Percentiles rank a stretch among this genome's conserved stretches.
phyloP scores from a whole-genome alignment of 1,140 invertebrate species.

The Calliphora vicina region DNA sequence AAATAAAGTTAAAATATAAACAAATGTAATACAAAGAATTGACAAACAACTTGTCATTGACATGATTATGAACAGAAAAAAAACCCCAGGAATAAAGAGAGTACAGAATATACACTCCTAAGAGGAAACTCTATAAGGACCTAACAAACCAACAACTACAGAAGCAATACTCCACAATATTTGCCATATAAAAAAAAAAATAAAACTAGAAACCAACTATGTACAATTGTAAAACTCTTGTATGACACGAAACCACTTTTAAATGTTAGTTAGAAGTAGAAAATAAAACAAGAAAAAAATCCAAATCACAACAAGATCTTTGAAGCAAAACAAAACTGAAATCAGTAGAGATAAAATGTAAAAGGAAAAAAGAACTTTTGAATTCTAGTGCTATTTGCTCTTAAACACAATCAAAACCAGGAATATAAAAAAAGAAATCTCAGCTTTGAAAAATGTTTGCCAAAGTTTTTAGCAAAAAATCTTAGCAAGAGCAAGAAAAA shows the following conservation, averaged over 20 bases:
- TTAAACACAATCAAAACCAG: background rate
- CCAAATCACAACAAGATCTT: background rate
- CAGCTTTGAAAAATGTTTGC: slow-evolving; percentile 27
- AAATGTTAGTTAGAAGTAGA: background rate
- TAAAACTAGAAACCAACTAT: too few relatives aligned
- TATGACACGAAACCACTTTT: slow-evolving; percentile 23
- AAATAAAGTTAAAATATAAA: slow-evolving; percentile 32
- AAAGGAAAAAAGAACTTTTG: background rate
- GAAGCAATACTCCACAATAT: too few relatives aligned
- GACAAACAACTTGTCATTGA: slow-evolving; percentile 33
- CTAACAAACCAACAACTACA: background rate
- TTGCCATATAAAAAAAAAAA: too few relatives aligned
- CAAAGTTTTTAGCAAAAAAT: background rate
- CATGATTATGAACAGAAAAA: background rate
- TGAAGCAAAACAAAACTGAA: background rate
- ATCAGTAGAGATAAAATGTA: background rate
- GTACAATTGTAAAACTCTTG: slow-evolving; percentile 19
- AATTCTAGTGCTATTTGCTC: background rate
- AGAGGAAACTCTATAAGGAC: background rate
- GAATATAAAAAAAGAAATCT: background rate
- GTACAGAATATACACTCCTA: too few relatives aligned
- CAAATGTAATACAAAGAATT: slow-evolving; percentile 22
- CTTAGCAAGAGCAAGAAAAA: background rate
- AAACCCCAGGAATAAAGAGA: background rate
- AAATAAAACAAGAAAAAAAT: background rate